A percentile compares a stretch with the other conserved stretches of the same genome.
These are phyloP conservation scores for Ceraclea dissimilis DNA, from an alignment of 2,888 invertebrate genomes.

Conservation along the genomic window DNA sequence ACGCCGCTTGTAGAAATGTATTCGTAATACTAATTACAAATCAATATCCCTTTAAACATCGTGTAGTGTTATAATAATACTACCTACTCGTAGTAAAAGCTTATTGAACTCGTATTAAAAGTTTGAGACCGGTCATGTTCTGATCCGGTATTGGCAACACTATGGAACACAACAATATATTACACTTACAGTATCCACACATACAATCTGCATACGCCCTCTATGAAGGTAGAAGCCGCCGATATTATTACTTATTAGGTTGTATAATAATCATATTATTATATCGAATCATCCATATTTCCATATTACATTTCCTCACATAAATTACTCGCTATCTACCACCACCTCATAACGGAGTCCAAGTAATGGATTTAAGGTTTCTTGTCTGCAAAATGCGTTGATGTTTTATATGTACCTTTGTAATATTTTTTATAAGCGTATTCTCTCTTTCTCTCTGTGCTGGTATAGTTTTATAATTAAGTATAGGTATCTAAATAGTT, in stretches of 20 bases:
- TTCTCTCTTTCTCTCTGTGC: too few relatives aligned
- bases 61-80: too few relatives aligned
- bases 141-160: too few relatives aligned
- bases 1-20: too few relatives aligned
- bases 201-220: slow-evolving; percentile 25
- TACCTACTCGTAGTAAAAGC: too few relatives aligned
- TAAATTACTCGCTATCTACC: neutral
- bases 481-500: too few relatives aligned
- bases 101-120: too few relatives aligned
- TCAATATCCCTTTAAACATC: too few relatives aligned
- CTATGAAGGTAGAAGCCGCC: slow-evolving; percentile 5
- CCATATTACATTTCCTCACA: neutral
- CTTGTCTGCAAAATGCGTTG: neutral
- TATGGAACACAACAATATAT: neutral
- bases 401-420: neutral
- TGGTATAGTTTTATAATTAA: too few relatives aligned
- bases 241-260: slow-evolving; percentile 5
- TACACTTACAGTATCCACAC: slow-evolving; percentile 1
- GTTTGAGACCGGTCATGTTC: too few relatives aligned
- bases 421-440: too few relatives aligned
- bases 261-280: neutral
- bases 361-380: neutral
- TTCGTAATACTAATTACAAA: too few relatives aligned
- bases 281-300: neutral
- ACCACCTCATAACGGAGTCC: neutral